Evolutionary conservation across 2,113 vertebrate species (phyloP), one percentile per base, ranked within the genome.

Genomic region (Actenoides lindsayi): DNA sequence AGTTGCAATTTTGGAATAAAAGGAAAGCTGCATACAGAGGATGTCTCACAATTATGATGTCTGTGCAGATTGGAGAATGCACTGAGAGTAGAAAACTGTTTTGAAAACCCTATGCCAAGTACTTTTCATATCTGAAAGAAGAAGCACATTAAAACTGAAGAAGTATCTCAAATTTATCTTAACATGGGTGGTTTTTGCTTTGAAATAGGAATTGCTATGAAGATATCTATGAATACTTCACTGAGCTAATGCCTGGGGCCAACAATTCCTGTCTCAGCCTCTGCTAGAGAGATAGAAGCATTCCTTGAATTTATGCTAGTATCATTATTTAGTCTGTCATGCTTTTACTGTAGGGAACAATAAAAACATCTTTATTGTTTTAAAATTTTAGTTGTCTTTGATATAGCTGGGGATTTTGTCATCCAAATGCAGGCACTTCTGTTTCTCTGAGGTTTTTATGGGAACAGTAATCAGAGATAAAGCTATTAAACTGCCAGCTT

Each of bases 301-400:
- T 95, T 87, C 17, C 62, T 81, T 94, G 62, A 89, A 94, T 84
- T 94, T 93, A 77, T 93, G 60, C 15, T 87, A 59, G 16, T 28
- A 73, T 75, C 14, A 2, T 92, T 95, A 88, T 92, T 95, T 95
- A 94, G 86, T 57, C 80, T 93, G 91, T 93, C 96, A 93, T 69
- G 37, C 25, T 92, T 79, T 96, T 82, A 95, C 89, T 85, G 92
- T 76, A 82, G 94, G 83, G 86, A 97, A 87, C 50, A 91, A 84
- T 92, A 94, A 95, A 95, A 91, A 82, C 51, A 82, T 93, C 87
- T 81, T 91, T 77, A 89, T 89, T 94, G 80, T 92, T 96, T 95
- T 89, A 96, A 96, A 96, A 94, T 96, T 87, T 96, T 62, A 50
- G 92, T 82, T 96, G 89, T 90, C 74, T 96, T 85, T 89, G 77